Evolutionary conservation across 2,113 vertebrate species (phyloP).

Genomic region (Spilogale gracilis): DNA sequence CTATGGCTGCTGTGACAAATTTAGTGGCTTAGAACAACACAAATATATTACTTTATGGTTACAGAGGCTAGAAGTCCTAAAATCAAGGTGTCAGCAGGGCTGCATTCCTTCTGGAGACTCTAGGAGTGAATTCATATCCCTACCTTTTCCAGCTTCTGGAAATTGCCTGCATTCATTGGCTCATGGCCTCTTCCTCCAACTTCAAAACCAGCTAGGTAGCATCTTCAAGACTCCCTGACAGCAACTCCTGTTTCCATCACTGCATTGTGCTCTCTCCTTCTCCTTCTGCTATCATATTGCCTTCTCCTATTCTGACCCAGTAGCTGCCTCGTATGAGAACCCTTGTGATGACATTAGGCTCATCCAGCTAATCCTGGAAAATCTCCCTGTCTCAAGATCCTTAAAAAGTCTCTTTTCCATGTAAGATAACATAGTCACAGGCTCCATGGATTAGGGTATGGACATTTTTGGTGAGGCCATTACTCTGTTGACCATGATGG

Average conservation of each 20-base stretch:
- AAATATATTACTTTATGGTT: neutral
- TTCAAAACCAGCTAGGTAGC: neutral
- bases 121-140: neutral
- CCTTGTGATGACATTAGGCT: neutral
- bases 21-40: neutral
- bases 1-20: neutral
- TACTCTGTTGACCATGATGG: neutral
- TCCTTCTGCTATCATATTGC: no score
- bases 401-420: neutral
- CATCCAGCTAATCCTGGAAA: neutral
- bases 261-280: rapidly evolving
- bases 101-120: neutral
- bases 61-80: neutral
- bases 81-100: neutral
- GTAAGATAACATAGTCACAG: neutral
- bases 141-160: neutral
- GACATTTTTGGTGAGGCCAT: neutral
- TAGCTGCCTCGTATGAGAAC: neutral
- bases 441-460: neutral
- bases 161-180: neutral
- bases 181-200: neutral
- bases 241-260: rapidly evolving
- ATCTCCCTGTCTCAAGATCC: neutral
- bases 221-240: neutral
- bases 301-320: neutral